These are phyloP conservation scores for Ceratina calcarata DNA, from an alignment of 1,140 invertebrate species.

Conservation along the genomic window DNA sequence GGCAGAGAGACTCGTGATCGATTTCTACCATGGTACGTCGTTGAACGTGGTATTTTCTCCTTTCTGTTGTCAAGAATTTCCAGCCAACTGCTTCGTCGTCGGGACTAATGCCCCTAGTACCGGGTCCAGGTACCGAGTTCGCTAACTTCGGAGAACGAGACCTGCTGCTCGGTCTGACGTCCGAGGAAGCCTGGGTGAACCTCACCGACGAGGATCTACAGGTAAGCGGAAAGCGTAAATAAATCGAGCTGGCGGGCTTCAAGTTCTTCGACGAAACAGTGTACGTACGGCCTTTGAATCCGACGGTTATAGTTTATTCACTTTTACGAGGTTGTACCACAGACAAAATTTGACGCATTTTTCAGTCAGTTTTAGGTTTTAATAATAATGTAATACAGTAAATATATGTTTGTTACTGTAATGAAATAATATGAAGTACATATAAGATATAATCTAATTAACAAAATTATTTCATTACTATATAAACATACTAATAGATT, in stretches of 20 bases:
- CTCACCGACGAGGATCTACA: slow-evolving; percentile 75
- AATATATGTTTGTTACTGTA: too few relatives aligned
- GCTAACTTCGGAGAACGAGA: slow-evolving; percentile 92
- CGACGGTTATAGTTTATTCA: slow-evolving; percentile 4
- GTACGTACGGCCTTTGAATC: neutral
- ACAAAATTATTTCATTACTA: too few relatives aligned
- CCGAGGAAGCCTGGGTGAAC: slow-evolving; percentile 79
- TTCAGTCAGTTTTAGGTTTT: too few relatives aligned
- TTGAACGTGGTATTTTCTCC: neutral
- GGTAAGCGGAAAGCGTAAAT: slow-evolving; percentile 58
- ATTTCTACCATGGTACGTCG: neutral
- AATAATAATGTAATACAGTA: too few relatives aligned
- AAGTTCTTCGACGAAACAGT: neutral
- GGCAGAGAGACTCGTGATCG: neutral
- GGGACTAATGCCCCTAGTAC: slow-evolving; percentile 76
- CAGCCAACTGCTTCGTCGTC: slow-evolving; percentile 77
- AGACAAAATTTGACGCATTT: neutral
- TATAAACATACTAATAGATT: too few relatives aligned
- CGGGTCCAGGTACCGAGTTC: slow-evolving; percentile 85
- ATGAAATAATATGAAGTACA: too few relatives aligned
- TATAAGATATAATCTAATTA: too few relatives aligned
- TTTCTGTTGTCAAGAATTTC: slow-evolving; percentile 65
- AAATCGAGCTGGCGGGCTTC: neutral
- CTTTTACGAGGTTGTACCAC: neutral
- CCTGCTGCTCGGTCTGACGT: slow-evolving; percentile 88